A percentile compares a stretch with the other conserved stretches of the same genome.
Conservation (phyloP, 2,888 invertebrate species). For the Formica aserva region DNA sequence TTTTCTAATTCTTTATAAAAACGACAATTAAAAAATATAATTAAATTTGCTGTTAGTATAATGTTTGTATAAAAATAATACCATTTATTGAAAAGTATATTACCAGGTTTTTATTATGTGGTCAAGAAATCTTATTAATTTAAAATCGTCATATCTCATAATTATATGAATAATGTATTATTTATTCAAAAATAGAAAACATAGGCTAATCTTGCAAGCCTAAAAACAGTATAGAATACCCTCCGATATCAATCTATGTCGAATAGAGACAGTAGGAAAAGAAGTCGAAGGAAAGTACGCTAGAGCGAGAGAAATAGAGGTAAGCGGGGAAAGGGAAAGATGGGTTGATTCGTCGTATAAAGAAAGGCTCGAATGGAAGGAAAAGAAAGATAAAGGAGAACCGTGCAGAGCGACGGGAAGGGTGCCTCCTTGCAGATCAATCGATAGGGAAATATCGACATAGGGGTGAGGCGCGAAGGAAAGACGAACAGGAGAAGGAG, state of each 20-base stretch:
- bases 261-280: conserved; percentile 38
- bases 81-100: background rate
- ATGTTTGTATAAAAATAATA: background rate
- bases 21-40: background rate
- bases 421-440: conserved; percentile 80
- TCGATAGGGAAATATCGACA: conserved; percentile 85
- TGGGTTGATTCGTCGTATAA: conserved; percentile 57
- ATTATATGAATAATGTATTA: conserved; percentile 3
- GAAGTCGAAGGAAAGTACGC: conserved; percentile 26
- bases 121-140: background rate
- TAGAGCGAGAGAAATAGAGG: background rate
- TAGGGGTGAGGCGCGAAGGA: conserved; percentile 76
- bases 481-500: conserved; percentile 48
- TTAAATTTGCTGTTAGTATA: background rate
- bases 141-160: background rate
- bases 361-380: conserved; percentile 57
- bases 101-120: background rate
- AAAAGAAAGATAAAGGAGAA: conserved; percentile 65
- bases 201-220: conserved; percentile 3
- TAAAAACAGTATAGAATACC: background rate
- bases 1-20: background rate
- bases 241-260: background rate
- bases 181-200: conserved; percentile 15
- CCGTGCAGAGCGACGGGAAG: conserved; percentile 67
- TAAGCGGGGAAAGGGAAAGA: conserved; percentile 16